Base-by-base conservation (phyloP, 1,140 invertebrate genomes). In the Mactra quadrangularis region DNA sequence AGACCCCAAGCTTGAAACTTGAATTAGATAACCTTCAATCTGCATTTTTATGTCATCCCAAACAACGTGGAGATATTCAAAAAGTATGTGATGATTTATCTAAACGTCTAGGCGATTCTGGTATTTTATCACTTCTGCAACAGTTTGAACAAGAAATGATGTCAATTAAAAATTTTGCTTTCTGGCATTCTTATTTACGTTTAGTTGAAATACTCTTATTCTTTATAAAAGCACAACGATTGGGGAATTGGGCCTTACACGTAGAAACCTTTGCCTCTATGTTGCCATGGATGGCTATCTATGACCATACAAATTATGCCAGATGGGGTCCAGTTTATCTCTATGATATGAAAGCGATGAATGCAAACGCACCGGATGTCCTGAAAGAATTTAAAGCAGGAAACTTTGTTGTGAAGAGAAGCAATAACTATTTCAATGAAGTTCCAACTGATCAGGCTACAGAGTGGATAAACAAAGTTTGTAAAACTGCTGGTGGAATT, bases 351-450 rank as follows among this genome's bases (percentile, higher is more conserved):
- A 81, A 72, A 52, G 60, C 13, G 3, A 31, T 68, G n/a, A 29
- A 53, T 17, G 53, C 13, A 2, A 71, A 7, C 76, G 55, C 81
- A 13, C 71, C 81, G 22, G 72, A 76, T 33, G 72, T 83, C 7
- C 55, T 50, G 9, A 55, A 50, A 25, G 74, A 77, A 29, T 81
- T 81, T 22, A 62, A 27, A 11, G 25, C 11, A 22, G 77, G 77
- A 31, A 70, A 84, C 27, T 57, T 84, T 33, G 74, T 79, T 55
- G 62, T 84, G 47, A 84, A 79, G 33, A 35, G 33, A n/a, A 78
- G 33, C 22, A 53, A 71, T 55, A 52, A 45, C 11, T 33, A 52
- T 15, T 84, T 84, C 82, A 78, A 71, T 38, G 29, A 79, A 35
- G 50, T 84, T n/a, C n/a, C n/a, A n/a, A n/a, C n/a, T n/a, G n/a